phyloP scores from a whole-genome alignment of 2,113 vertebrate genomes.

The Tapirus terrestris region DNA sequence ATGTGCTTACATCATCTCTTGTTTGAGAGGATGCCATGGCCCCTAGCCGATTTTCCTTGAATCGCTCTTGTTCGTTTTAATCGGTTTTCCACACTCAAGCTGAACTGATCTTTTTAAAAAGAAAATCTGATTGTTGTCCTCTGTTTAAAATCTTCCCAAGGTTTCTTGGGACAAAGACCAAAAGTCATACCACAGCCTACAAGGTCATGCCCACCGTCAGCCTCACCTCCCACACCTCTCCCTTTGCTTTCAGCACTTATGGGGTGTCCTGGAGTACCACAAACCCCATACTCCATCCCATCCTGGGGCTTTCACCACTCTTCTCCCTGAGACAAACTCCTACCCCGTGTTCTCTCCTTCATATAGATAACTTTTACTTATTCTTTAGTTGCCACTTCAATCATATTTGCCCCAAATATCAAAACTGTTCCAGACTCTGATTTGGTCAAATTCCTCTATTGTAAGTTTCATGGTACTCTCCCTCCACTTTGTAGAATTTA shows the following conservation, averaged over 20 bases:
- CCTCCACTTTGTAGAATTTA: background rate
- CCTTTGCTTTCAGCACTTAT: background rate
- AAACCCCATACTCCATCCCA: background rate
- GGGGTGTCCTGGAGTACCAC: background rate
- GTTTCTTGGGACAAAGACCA: background rate
- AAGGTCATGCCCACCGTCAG: background rate
- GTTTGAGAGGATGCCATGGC: background rate
- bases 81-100: background rate
- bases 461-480: background rate
- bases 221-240: background rate
- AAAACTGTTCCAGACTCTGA: background rate
- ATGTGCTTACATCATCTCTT: background rate
- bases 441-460: background rate
- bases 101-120: background rate
- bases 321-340: background rate
- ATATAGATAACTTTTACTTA: background rate
- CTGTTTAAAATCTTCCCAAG: background rate
- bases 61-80: background rate
- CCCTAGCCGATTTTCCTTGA: background rate
- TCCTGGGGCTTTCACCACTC: background rate
- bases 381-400: background rate
- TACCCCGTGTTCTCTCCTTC: background rate
- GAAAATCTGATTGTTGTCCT: background rate
- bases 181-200: background rate
- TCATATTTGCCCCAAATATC: background rate